Percentiles rank a stretch among this genome's conserved stretches.
Conservation (phyloP, 2,113 vertebrate genomes). For the Spea multiplicata region DNA sequence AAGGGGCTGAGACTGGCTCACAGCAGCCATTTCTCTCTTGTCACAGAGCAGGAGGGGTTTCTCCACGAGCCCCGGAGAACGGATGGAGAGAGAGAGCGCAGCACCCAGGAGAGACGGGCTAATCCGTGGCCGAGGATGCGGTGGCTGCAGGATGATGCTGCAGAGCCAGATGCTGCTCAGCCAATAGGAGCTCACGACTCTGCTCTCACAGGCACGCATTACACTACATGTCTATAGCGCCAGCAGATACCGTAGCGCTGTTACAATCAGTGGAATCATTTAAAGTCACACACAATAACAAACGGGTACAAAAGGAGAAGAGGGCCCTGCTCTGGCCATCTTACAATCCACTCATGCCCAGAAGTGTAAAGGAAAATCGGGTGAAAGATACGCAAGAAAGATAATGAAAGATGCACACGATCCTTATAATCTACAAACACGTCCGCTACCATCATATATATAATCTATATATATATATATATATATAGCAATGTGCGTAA, state of each 20-base stretch:
- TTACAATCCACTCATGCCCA: neutral
- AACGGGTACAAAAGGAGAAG: too few species aligned
- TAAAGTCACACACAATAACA: too few species aligned
- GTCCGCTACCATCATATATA: too few species aligned
- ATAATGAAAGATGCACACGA: too few species aligned
- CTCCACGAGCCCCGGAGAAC: neutral
- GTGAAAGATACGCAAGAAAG: neutral
- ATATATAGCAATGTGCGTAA: too few species aligned
- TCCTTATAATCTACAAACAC: too few species aligned
- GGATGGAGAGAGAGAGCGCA: neutral
- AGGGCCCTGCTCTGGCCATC: conserved; percentile 17
- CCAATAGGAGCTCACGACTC: conserved; percentile 24
- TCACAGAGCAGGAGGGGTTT: neutral
- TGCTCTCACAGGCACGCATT: too few species aligned
- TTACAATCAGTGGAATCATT: too few species aligned
- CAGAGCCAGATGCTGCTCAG: neutral
- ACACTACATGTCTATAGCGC: too few species aligned
- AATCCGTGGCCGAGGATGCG: neutral
- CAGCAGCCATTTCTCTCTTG: conserved; percentile 63
- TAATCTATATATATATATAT: too few species aligned
- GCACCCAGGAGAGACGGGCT: conserved; percentile 5
- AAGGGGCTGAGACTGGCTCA: conserved; percentile 65
- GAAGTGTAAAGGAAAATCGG: conserved; percentile 1
- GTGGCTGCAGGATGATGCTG: conserved; percentile 19
- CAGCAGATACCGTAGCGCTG: neutral